phyloP scores from a whole-genome alignment of 2,888 invertebrate species.

The Tromatobia lineatoria region DNA sequence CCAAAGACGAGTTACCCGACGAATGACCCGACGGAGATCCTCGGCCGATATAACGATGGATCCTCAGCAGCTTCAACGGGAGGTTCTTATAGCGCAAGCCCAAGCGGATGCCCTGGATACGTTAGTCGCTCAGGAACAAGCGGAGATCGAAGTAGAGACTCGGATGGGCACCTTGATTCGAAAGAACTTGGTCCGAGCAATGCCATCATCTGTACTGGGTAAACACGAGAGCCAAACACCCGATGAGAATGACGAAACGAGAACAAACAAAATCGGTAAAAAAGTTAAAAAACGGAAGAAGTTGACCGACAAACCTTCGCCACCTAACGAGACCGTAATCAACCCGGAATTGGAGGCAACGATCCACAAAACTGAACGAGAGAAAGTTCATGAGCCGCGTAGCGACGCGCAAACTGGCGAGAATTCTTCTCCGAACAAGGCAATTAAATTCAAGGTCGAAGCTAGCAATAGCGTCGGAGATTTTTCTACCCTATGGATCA shows the following conservation, averaged over 20 bases:
- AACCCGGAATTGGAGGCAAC: conserved; percentile 44
- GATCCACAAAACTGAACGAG: conserved; percentile 2
- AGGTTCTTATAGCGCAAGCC: conserved; percentile 80
- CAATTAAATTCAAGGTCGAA: conserved; percentile 78
- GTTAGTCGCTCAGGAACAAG: conserved; percentile 83
- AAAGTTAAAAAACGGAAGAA: conserved; percentile 77
- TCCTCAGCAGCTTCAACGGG: conserved; percentile 79
- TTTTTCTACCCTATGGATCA: conserved; percentile 79
- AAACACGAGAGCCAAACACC: conserved; percentile 68
- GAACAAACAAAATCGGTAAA: conserved; percentile 68
- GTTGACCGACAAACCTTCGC: conserved; percentile 71
- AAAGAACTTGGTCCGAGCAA: conserved; percentile 66
- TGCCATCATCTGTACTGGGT: conserved; percentile 25
- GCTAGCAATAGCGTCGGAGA: conserved; percentile 82
- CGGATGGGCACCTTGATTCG: conserved; percentile 76
- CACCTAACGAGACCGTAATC: conserved; percentile 51
- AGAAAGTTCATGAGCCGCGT: background rate
- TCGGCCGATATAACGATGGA: conserved; percentile 81
- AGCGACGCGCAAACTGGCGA: background rate
- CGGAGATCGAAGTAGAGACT: conserved; percentile 81
- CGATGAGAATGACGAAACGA: conserved; percentile 48
- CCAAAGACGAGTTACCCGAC: conserved; percentile 79
- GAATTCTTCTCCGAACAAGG: conserved; percentile 16
- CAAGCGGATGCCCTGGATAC: conserved; percentile 82
- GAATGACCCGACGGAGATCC: conserved; percentile 81